Conservation (phyloP, 1,140 invertebrate species). For the Drosophila ficusphila region DNA sequence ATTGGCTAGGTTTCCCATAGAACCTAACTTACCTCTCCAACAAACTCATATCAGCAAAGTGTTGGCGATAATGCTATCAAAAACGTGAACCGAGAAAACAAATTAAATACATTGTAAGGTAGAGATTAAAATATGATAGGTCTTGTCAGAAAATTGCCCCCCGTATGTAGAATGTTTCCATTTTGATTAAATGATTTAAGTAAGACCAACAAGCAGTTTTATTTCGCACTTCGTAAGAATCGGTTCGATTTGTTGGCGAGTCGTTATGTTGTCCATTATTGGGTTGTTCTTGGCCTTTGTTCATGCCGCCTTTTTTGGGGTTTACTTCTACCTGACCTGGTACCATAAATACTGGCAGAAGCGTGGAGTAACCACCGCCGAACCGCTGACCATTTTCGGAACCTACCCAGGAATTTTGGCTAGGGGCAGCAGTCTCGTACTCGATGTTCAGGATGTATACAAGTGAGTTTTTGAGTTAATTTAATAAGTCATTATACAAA, state of each 20-base stretch:
- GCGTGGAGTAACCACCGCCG: slow-evolving; percentile 65
- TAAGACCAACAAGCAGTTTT: slow-evolving; percentile 28
- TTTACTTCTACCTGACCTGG: slow-evolving; percentile 82
- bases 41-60: background rate
- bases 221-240: slow-evolving; percentile 1
- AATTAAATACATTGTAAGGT: slow-evolving; percentile 1
- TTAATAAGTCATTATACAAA: background rate
- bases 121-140: slow-evolving; percentile 5
- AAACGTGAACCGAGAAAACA: background rate
- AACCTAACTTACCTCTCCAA: slow-evolving; percentile 2
- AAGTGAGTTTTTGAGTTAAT: slow-evolving; percentile 29
- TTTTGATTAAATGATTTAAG: background rate
- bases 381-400: slow-evolving; percentile 73
- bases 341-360: slow-evolving; percentile 79
- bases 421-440: slow-evolving; percentile 47
- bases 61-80: slow-evolving; percentile 9
- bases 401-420: slow-evolving; percentile 84
- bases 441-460: slow-evolving; percentile 68
- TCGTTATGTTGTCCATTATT: slow-evolving; percentile 40
- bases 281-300: slow-evolving; percentile 23
- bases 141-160: slow-evolving; percentile 2
- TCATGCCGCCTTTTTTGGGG: slow-evolving; percentile 27
- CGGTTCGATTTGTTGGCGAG: background rate
- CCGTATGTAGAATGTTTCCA: background rate
- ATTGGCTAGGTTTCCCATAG: background rate